Conservation (phyloP, 2,888 invertebrate species). For the Lepidonotus clava region DNA sequence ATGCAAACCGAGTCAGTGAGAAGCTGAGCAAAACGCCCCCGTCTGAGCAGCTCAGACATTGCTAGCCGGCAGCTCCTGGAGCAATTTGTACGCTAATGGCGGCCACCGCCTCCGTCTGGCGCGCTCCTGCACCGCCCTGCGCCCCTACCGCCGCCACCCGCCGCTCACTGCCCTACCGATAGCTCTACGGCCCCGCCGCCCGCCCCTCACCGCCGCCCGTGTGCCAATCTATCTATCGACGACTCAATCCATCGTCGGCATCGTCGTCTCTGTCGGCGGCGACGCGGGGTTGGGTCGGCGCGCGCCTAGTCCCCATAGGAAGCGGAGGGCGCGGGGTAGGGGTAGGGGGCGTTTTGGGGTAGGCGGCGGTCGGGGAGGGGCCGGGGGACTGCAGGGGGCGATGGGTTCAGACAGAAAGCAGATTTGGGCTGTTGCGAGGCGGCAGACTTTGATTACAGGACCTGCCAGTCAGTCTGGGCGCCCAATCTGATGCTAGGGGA, state of each 20-base stretch:
- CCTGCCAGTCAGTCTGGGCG: not conserved
- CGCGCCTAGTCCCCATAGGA: not conserved
- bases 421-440: not conserved
- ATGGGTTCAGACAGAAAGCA: constrained; percentile 8
- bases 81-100: constrained; percentile 42
- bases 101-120: constrained; percentile 12
- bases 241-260: constrained; percentile 46
- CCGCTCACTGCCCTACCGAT: not conserved
- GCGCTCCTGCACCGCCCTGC: too few relatives aligned
- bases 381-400: not conserved
- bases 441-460: constrained; percentile 17
- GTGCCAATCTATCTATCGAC: constrained; percentile 43
- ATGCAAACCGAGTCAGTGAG: too few relatives aligned
- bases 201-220: not conserved
- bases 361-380: not conserved
- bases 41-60: not conserved
- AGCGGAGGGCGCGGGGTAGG: not conserved
- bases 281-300: not conserved
- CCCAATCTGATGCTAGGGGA: too few relatives aligned
- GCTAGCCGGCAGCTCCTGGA: constrained; percentile 22
- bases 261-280: not conserved
- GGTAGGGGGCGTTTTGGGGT: not conserved
- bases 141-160: not conserved
- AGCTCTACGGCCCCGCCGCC: constrained; percentile 16
- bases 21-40: not conserved